These are phyloP conservation scores for Chaetops frenatus DNA, from an alignment of 2,113 vertebrate species.

Conservation along the genomic window DNA sequence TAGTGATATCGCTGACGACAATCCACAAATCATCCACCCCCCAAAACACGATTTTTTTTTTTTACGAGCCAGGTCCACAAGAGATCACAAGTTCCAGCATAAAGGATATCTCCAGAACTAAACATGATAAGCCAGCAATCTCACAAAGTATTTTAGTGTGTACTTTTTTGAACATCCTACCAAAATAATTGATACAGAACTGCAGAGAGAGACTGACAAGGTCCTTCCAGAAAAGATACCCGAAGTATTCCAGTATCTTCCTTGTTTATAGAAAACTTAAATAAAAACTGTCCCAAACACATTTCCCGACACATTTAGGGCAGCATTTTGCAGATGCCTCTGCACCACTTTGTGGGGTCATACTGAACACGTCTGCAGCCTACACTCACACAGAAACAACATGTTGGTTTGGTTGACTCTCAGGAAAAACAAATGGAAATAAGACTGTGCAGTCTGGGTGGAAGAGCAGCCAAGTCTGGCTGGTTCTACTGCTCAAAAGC, in stretches of 20 bases:
- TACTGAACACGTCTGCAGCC: neutral
- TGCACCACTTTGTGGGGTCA: neutral
- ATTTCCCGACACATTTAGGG: neutral
- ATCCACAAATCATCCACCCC: neutral
- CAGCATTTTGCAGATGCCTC: neutral
- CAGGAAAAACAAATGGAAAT: neutral
- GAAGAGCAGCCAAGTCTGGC: neutral
- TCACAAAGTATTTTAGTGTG: neutral
- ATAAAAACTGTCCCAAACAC: neutral
- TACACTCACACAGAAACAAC: neutral
- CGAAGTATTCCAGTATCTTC: neutral
- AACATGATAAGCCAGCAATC: neutral
- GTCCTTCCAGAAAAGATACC: neutral
- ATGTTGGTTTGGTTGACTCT: neutral
- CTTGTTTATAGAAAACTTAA: neutral
- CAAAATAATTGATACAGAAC: neutral
- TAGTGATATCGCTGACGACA: neutral
- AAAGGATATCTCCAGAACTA: neutral
- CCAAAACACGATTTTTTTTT: accelerated
- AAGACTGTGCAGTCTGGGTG: neutral
- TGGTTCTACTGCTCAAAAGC: neutral
- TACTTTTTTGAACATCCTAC: neutral
- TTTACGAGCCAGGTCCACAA: neutral
- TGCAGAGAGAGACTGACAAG: neutral
- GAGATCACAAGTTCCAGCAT: neutral